Conservation (phyloP, 2,797 vertebrate genomes). For the Crypturellus tataupa region DNA sequence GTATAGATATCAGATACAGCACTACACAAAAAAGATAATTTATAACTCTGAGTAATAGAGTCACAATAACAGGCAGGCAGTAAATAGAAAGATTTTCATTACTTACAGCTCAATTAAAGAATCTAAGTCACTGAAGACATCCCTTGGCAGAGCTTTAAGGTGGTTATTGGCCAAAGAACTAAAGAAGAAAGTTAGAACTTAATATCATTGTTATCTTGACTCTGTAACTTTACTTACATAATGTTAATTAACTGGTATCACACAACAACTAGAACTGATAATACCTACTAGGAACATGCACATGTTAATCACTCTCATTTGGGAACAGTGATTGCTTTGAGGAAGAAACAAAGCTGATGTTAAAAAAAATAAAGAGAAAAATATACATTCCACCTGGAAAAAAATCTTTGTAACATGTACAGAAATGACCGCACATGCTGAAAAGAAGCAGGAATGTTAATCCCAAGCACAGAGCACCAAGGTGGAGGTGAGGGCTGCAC, state of each 20-base stretch:
- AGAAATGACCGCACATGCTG: neutral
- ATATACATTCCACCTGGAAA: neutral
- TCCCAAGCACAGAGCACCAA: accelerated
- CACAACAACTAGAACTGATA: neutral
- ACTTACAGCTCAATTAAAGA: constrained; percentile 98
- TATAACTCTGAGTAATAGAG: constrained; percentile 10
- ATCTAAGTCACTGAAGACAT: constrained; percentile 95
- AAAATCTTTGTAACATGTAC: neutral
- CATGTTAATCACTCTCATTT: constrained; percentile 1
- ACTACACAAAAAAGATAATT: neutral
- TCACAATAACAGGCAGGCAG: neutral
- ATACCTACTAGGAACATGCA: neutral
- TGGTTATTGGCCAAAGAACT: constrained; percentile 98
- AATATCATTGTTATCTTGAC: constrained; percentile 16
- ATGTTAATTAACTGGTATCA: constrained; percentile 5
- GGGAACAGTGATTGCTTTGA: neutral
- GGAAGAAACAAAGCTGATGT: neutral
- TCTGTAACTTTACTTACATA: constrained; percentile 13
- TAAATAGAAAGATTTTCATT: constrained; percentile 44
- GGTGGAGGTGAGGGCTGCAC: neutral
- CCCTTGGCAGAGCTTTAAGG: constrained; percentile 92
- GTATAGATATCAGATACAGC: neutral
- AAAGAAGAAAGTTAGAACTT: constrained; percentile 75
- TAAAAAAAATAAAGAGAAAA: neutral
- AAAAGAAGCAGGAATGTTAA: neutral